Conservation (phyloP, 2,113 vertebrate genomes). For the Halichoeres trimaculatus region DNA sequence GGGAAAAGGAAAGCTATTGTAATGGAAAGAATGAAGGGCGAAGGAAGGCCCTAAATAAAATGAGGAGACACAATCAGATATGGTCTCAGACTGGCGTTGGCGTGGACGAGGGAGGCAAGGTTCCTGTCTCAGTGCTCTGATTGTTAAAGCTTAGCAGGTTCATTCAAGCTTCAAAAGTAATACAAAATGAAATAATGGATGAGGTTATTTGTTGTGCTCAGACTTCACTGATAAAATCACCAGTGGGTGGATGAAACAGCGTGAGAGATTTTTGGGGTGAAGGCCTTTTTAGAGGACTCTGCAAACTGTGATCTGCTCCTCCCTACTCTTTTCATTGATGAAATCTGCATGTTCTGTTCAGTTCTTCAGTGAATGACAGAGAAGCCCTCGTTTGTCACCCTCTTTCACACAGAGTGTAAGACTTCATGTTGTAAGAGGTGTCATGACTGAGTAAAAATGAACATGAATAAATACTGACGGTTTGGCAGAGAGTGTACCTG, state of each 20-base stretch:
- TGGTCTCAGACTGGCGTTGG: constrained; percentile 1
- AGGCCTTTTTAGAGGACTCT: constrained; percentile 1
- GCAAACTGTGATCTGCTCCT: constrained; percentile 6
- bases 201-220: not conserved
- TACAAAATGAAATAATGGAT: not conserved
- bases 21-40: constrained; percentile 63
- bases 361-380: constrained; percentile 21
- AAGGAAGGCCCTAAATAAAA: constrained; percentile 27
- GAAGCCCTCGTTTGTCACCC: not conserved
- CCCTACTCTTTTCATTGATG: not conserved
- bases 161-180: not conserved
- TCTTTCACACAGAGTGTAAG: constrained; percentile 13
- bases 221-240: not conserved
- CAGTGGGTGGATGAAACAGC: constrained; percentile 31
- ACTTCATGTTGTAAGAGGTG: constrained; percentile 4
- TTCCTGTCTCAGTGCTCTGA: constrained; percentile 10
- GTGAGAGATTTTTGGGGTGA: not conserved
- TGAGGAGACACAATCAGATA: constrained; percentile 22
- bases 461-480: constrained; percentile 10
- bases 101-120: not conserved
- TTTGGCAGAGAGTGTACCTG: constrained; percentile 39
- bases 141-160: not conserved
- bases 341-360: constrained; percentile 37
- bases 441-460: constrained; percentile 24
- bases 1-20: constrained; percentile 46